These are phyloP conservation scores for Parelbella ahira DNA, from an alignment of 2,888 invertebrate species.

Conservation along the genomic window DNA sequence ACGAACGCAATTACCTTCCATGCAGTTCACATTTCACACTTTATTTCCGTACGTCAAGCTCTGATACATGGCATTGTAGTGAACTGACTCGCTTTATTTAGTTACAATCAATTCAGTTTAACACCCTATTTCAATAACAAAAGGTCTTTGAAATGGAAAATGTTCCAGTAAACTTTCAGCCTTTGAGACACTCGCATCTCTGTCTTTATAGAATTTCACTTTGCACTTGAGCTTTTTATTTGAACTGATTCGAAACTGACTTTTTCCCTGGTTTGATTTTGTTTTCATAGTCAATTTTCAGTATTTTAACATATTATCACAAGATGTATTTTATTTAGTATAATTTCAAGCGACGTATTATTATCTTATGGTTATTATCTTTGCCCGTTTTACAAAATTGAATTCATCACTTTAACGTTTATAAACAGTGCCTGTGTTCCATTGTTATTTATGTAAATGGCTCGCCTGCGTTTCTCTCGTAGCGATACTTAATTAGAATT, in stretches of 20 bases:
- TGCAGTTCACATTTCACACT: slow-evolving; percentile 48
- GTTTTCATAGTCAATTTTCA: background rate
- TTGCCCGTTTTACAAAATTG: too few relatives aligned
- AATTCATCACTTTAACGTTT: slow-evolving; percentile 13
- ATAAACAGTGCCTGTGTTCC: slow-evolving; percentile 17
- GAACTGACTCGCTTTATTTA: slow-evolving; percentile 32
- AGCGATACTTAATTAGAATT: slow-evolving; percentile 15
- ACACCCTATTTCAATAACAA: slow-evolving; percentile 31
- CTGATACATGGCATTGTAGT: slow-evolving; percentile 31
- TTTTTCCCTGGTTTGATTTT: slow-evolving; percentile 4
- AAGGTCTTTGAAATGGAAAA: slow-evolving; percentile 29
- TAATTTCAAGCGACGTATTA: background rate
- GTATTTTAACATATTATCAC: too few relatives aligned
- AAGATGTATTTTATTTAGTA: too few relatives aligned
- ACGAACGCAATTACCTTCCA: slow-evolving; percentile 55
- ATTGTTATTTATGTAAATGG: slow-evolving; percentile 20
- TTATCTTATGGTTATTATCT: background rate
- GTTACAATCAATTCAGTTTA: slow-evolving; percentile 34
- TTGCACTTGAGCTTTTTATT: slow-evolving; percentile 10
- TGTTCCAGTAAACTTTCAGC: slow-evolving; percentile 30
- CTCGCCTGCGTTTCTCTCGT: slow-evolving; percentile 11
- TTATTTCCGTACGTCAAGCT: slow-evolving; percentile 26
- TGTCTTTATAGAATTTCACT: slow-evolving; percentile 18
- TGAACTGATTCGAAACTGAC: slow-evolving; percentile 13
- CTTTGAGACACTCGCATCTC: slow-evolving; percentile 29